Conservation (phyloP, 2,797 vertebrate species). For the Nannoperca australis region DNA sequence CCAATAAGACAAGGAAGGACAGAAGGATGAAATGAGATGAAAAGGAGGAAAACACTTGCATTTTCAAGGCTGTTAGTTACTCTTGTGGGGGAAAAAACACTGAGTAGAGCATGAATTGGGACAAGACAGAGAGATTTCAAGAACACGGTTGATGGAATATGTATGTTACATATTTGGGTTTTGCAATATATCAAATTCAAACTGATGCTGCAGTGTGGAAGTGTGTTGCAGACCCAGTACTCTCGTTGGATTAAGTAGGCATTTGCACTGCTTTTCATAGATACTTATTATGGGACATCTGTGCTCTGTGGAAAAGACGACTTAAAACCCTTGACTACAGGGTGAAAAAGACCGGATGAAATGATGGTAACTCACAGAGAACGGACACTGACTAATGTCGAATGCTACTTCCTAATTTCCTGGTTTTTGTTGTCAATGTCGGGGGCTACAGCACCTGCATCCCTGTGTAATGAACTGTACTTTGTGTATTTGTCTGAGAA, state of each 20-base stretch:
- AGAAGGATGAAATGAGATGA: conserved; percentile 59
- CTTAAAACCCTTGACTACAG: no score
- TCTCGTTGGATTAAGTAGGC: background rate
- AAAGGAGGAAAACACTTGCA: conserved; percentile 30
- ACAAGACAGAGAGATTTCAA: conserved; percentile 13
- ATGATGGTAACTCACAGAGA: background rate
- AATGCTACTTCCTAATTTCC: background rate
- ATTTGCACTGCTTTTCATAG: background rate
- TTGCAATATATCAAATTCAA: conserved; percentile 10
- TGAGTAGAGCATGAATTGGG: background rate
- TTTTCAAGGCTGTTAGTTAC: conserved; percentile 46
- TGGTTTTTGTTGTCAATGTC: background rate
- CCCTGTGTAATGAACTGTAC: background rate
- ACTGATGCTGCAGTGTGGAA: conserved; percentile 12
- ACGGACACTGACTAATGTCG: background rate
- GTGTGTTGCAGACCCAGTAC: background rate
- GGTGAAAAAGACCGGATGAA: background rate
- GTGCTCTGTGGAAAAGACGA: no score
- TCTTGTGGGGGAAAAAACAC: conserved; percentile 10
- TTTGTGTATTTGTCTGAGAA: background rate
- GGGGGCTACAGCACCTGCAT: background rate
- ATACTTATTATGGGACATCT: no score
- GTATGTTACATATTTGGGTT: background rate
- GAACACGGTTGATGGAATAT: conserved; percentile 16
- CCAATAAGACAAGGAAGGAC: conserved; percentile 61